Percentiles rank a stretch among this genome's conserved stretches.
phyloP scores from a whole-genome alignment of 2,113 vertebrate genomes.

The Meriones unguiculatus region DNA sequence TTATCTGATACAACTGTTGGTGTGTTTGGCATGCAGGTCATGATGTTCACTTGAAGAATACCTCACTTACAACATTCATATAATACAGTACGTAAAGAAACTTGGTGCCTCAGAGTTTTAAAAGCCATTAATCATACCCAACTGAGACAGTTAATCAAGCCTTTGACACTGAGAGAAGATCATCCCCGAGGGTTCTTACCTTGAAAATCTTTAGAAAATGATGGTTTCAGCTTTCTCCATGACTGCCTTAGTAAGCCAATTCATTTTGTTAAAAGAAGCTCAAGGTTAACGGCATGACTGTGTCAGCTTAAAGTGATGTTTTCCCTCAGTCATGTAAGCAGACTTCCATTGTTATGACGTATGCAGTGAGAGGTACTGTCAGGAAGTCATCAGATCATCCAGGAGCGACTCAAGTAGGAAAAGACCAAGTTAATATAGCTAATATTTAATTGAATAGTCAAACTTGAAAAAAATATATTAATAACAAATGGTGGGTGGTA shows the following conservation, averaged over 20 bases:
- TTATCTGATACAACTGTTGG: constrained; percentile 12
- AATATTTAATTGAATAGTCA: neutral
- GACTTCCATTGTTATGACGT: constrained; percentile 53
- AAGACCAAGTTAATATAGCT: constrained; percentile 19
- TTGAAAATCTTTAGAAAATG: constrained; percentile 84
- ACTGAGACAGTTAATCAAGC: constrained; percentile 89
- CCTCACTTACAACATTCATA: constrained; percentile 62
- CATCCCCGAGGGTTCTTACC: constrained; percentile 83
- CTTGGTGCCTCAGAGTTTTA: constrained; percentile 52
- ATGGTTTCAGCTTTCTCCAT: constrained; percentile 82
- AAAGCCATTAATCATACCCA: constrained; percentile 86
- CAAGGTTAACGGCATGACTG: constrained; percentile 81
- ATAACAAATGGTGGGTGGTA: neutral
- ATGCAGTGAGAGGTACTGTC: neutral
- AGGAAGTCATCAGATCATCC: neutral
- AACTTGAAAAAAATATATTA: neutral
- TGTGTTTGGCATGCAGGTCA: neutral
- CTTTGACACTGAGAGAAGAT: constrained; percentile 81
- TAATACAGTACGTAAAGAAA: constrained; percentile 26
- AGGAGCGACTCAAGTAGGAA: constrained; percentile 55
- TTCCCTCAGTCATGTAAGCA: neutral
- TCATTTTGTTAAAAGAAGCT: constrained; percentile 80
- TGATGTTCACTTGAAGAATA: constrained; percentile 34
- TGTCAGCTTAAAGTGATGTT: constrained; percentile 73
- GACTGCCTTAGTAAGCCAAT: constrained; percentile 77